Evolutionary conservation across 2,113 vertebrate genomes (phyloP).

Genomic region (Scalopus aquaticus): DNA sequence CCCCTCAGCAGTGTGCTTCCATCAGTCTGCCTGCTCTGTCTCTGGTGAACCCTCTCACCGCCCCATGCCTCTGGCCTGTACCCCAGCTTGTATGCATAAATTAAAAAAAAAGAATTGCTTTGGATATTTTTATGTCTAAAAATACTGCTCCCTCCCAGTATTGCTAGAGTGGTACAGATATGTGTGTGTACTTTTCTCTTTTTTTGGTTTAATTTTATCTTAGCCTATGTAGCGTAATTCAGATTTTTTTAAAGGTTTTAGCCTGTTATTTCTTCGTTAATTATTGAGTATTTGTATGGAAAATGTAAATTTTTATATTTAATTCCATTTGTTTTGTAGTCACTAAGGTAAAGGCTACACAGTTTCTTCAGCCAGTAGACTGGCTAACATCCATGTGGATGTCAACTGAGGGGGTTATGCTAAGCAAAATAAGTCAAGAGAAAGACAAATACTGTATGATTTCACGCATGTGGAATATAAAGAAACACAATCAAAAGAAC

Average conservation of each 20-base stretch:
- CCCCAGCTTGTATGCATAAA: no score
- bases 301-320: constrained; percentile 48
- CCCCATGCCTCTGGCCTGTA: no score
- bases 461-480: no score
- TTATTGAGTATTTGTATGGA: background rate
- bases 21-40: no score
- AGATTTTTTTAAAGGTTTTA: background rate
- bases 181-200: background rate
- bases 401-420: no score
- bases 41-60: no score
- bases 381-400: background rate
- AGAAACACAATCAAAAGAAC: no score
- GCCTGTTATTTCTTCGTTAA: constrained; percentile 8
- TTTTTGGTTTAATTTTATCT: constrained; percentile 39
- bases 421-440: no score
- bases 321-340: background rate
- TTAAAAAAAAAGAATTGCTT: background rate
- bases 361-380: background rate
- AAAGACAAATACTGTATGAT: no score
- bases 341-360: background rate
- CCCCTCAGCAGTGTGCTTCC: no score
- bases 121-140: constrained; percentile 46
- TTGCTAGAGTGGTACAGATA: constrained; percentile 30
- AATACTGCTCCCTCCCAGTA: background rate
- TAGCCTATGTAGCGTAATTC: background rate